phyloP scores from a whole-genome alignment of 2,113 vertebrate genomes.

The Ceyx margarethae region DNA sequence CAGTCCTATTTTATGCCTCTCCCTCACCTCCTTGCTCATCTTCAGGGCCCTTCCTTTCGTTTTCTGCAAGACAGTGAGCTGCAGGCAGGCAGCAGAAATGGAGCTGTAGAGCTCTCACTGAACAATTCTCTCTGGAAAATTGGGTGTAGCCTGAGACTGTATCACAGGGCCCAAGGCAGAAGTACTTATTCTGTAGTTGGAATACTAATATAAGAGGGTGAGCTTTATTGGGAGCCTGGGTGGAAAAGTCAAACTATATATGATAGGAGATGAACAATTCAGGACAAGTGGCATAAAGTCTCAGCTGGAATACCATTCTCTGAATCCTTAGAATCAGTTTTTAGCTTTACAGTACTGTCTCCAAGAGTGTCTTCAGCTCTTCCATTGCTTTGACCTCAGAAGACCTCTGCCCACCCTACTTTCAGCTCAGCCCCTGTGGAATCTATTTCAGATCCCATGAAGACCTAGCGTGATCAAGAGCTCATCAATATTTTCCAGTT shows the following conservation, averaged over 20 bases:
- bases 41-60: neutral
- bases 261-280: neutral
- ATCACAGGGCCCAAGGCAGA: neutral
- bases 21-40: neutral
- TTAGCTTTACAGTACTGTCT: neutral
- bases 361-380: neutral
- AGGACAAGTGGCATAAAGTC: neutral
- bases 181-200: neutral
- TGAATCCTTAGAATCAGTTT: neutral
- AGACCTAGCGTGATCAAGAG: neutral
- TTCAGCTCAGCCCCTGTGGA: neutral
- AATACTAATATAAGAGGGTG: neutral
- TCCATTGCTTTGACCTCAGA: neutral
- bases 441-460: neutral
- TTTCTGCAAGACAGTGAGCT: neutral
- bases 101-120: neutral
- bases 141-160: neutral
- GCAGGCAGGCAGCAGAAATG: neutral
- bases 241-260: neutral
- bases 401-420: neutral
- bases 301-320: neutral
- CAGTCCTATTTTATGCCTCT: neutral
- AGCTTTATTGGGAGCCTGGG: neutral
- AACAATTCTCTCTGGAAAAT: neutral
- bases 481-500: neutral